Evolutionary conservation across 2,797 vertebrate species (phyloP), one percentile per base, ranked within the genome.

Genomic region (Protosalanx chinensis): DNA sequence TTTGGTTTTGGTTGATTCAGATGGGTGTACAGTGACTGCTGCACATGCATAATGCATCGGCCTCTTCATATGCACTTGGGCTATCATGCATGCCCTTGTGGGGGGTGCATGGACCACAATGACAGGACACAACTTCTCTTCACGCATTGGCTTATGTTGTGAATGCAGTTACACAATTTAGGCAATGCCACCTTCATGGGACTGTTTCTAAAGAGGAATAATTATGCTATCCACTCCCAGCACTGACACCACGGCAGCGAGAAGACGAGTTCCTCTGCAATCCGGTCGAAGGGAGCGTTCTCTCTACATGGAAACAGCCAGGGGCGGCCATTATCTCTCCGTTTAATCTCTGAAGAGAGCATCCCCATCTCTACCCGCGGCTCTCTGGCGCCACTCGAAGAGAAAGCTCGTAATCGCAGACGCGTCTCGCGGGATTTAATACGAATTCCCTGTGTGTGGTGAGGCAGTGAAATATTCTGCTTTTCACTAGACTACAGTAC

Each of bases 311-410:
- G 27, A 12, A 29, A 30, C 46, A 27, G 4, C 13, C 35, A 49
- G 20, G 13, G 27, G 64, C 23, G 30, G 20, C 41, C 37, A 18
- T 16, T 64, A 60, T 77, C 71, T 72, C 64, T 53, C 29, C 57
- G 73, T 10, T 63, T 72, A 64, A 68, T 67, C 62, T 72, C 66
- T 72, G 67, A 73, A 76, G 71, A 76, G 68, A 71, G 49, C 66
- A 82, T 79, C 81, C 81, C 68, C 76, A 76, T 85, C 85, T 76
- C 83, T 85, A 82, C 88, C 72, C 82, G 90, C 81, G 83, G 95
- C 95, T 95, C 95, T 93, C 93, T 94, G 94, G 95, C 95, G 95
- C 96, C 97, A 94, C 95, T 95, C 91, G 85, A 93, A 94, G 96
- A 94, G 91, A 86, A 89, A 84, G 80, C 16, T 78, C 58, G 89